Evolutionary conservation across 2,113 vertebrate species (phyloP).

Genomic region (Oreochromis spilurus): DNA sequence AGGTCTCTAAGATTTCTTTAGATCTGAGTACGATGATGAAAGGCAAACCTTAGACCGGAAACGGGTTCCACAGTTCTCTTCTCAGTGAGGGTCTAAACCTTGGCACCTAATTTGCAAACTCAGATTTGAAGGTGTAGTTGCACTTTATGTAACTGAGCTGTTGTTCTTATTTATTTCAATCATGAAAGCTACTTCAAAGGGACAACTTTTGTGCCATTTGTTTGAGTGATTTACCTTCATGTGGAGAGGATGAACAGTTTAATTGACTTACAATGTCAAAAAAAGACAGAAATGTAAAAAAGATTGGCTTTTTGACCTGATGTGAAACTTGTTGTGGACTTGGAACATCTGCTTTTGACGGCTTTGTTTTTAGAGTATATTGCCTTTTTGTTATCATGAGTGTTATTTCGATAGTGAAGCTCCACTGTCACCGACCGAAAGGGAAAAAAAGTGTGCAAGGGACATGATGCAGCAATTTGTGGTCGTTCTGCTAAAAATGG

Average conservation of each 20-base stretch:
- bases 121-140: not conserved
- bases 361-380: not conserved
- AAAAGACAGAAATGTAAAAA: not conserved
- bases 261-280: not conserved
- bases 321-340: not conserved
- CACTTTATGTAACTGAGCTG: not conserved
- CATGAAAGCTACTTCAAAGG: not conserved
- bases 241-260: not conserved
- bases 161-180: not conserved
- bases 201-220: not conserved
- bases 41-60: not conserved
- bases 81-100: not conserved
- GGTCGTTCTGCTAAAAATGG: conserved; percentile 59
- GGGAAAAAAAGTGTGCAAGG: conserved; percentile 5
- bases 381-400: not conserved
- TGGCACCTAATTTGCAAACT: not conserved
- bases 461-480: conserved; percentile 60
- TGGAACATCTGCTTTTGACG: not conserved
- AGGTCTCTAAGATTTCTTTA: not conserved
- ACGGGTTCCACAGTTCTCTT: not conserved
- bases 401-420: conserved; percentile 21
- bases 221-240: not conserved
- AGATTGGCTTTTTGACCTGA: not conserved
- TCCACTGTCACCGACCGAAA: conserved; percentile 8
- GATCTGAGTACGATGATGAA: not conserved